phyloP scores from a whole-genome alignment of 2,113 vertebrate species.

The Ramphastos sulfuratus region DNA sequence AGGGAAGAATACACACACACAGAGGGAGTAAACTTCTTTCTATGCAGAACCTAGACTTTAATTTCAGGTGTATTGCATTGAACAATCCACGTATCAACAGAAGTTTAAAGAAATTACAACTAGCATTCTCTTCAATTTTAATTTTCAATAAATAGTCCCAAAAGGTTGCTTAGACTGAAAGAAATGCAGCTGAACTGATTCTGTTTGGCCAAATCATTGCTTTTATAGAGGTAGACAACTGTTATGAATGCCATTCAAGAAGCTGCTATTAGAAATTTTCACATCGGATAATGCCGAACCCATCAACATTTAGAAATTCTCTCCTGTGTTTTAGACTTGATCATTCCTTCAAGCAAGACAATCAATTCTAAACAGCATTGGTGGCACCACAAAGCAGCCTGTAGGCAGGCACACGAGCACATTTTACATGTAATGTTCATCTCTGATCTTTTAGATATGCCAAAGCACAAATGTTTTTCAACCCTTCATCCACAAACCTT shows the following conservation, averaged over 20 bases:
- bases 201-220: not conserved
- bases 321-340: not conserved
- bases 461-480: not conserved
- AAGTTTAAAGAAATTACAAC: not conserved
- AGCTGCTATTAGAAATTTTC: not conserved
- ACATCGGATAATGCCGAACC: not conserved
- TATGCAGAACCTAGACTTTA: not conserved
- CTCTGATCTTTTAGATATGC: not conserved
- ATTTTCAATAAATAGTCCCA: not conserved
- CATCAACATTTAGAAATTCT: accelerated
- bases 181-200: not conserved
- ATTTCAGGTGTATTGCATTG: not conserved
- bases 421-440: not conserved
- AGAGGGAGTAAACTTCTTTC: not conserved
- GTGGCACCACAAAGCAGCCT: not conserved
- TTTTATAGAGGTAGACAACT: not conserved
- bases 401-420: not conserved
- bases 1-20: not conserved
- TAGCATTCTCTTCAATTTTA: not conserved
- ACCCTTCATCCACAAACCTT: not conserved
- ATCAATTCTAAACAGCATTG: not conserved
- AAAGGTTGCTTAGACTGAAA: not conserved
- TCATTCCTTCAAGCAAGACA: not conserved
- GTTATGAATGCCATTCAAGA: not conserved
- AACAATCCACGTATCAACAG: not conserved